Evolutionary conservation across 1,140 invertebrate species (phyloP).

Genomic region (Ceratosolen solmsi): DNA sequence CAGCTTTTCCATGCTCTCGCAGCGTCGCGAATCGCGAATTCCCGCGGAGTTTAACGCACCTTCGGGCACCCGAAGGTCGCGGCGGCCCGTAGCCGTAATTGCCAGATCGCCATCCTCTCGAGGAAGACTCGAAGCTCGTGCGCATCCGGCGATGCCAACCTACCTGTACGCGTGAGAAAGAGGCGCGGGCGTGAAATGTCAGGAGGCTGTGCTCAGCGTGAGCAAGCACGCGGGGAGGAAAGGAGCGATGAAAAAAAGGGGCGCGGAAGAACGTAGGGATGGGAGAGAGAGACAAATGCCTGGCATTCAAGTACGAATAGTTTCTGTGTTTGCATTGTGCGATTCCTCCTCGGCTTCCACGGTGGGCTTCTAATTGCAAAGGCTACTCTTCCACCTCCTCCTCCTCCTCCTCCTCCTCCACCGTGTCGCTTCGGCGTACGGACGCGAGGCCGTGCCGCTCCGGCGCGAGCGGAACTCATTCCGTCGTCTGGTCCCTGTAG

Average conservation of each 20-base stretch:
- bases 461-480: slow-evolving; percentile 27
- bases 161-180: neutral
- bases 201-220: neutral
- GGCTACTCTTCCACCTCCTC: neutral
- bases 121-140: neutral
- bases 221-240: neutral
- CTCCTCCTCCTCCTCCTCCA: neutral
- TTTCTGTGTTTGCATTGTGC: slow-evolving; percentile 38
- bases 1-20: slow-evolving; percentile 29
- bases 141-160: neutral
- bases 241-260: neutral
- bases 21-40: slow-evolving; percentile 24
- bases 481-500: slow-evolving; percentile 16
- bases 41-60: slow-evolving; percentile 44
- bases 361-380: slow-evolving; percentile 30
- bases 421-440: neutral
- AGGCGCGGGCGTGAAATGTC: slow-evolving; percentile 10
- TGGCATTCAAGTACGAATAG: slow-evolving; percentile 37
- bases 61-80: neutral
- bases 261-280: neutral
- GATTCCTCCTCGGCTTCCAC: neutral
- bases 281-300: neutral
- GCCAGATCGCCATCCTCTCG: slow-evolving; percentile 1
- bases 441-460: neutral
- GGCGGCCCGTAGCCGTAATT: neutral